Percentiles rank a stretch among this genome's conserved stretches.
Evolutionary conservation across 2,113 vertebrate genomes (phyloP).

Genomic region (Urocynchramus pylzowi): DNA sequence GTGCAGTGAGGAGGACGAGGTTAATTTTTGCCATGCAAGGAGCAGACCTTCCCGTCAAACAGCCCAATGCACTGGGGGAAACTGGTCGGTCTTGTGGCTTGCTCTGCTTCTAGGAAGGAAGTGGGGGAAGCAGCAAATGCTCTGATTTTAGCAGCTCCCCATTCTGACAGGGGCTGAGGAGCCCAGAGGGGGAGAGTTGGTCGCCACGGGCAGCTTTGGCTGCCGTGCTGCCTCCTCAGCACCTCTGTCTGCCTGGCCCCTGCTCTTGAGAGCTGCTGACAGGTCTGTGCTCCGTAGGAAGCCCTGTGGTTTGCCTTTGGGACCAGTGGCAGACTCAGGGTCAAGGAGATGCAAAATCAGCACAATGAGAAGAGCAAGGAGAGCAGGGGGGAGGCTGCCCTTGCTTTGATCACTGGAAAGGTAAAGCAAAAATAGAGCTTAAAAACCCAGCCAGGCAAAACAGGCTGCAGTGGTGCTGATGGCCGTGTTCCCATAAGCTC

Average conservation of each 20-base stretch:
- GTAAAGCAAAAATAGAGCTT: constrained; percentile 59
- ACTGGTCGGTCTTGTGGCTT: background rate
- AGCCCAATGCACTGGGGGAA: background rate
- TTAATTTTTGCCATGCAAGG: background rate
- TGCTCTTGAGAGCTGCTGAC: constrained; percentile 42
- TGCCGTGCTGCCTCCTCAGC: background rate
- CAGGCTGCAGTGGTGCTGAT: constrained; percentile 15
- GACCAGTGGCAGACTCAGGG: background rate
- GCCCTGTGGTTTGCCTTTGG: constrained; percentile 21
- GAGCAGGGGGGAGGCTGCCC: background rate
- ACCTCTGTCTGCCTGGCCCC: background rate
- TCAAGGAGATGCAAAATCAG: constrained; percentile 56
- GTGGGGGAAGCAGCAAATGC: background rate
- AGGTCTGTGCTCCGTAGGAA: background rate
- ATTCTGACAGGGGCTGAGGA: background rate
- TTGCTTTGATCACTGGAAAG: constrained; percentile 54
- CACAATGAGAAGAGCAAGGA: constrained; percentile 20
- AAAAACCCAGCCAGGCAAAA: constrained; percentile 45
- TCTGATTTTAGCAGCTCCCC: background rate
- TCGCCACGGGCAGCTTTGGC: background rate
- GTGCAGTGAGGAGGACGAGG: background rate
- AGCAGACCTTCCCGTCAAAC: background rate
- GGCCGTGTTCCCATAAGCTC: background rate
- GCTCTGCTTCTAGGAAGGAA: background rate
- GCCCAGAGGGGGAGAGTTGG: background rate